Evolutionary conservation across 2,888 invertebrate species (phyloP).

Genomic region (Dilophus febrilis): DNA sequence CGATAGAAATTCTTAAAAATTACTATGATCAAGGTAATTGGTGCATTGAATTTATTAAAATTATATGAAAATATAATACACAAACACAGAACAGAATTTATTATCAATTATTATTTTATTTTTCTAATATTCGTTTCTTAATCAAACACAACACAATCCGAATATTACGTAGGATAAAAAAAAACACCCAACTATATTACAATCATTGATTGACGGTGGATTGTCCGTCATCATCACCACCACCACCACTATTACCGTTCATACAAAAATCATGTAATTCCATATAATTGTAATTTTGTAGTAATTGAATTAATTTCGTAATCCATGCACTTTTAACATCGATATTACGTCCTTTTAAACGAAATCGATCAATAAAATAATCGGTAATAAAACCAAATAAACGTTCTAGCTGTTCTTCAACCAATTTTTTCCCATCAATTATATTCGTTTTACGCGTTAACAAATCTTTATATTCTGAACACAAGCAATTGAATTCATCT

Average conservation of each 20-base stretch:
- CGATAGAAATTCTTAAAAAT: conserved; percentile 39
- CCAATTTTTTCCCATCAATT: conserved; percentile 11
- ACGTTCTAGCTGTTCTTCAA: conserved; percentile 10
- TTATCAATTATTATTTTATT: neutral
- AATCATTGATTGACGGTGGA: too few relatives aligned
- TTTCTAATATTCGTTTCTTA: too few relatives aligned
- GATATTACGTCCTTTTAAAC: conserved; percentile 16
- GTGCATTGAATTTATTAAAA: conserved; percentile 65
- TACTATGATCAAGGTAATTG: conserved; percentile 97
- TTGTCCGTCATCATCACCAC: too few relatives aligned
- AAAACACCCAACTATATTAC: too few relatives aligned
- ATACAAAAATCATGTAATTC: conserved; percentile 7
- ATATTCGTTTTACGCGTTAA: conserved; percentile 13
- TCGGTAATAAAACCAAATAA: conserved; percentile 14
- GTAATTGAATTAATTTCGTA: conserved; percentile 11
- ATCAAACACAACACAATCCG: too few relatives aligned
- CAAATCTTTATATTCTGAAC: conserved; percentile 15
- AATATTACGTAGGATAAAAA: too few relatives aligned
- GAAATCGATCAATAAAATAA: conserved; percentile 16
- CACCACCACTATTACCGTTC: too few relatives aligned
- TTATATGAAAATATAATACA: too few relatives aligned
- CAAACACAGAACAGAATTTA: neutral
- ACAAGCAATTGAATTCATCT: conserved; percentile 14
- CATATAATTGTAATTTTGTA: conserved; percentile 13
- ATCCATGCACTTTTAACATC: conserved; percentile 15